These are phyloP conservation scores for Morone saxatilis DNA, from an alignment of 2,113 vertebrate species.

Conservation along the genomic window DNA sequence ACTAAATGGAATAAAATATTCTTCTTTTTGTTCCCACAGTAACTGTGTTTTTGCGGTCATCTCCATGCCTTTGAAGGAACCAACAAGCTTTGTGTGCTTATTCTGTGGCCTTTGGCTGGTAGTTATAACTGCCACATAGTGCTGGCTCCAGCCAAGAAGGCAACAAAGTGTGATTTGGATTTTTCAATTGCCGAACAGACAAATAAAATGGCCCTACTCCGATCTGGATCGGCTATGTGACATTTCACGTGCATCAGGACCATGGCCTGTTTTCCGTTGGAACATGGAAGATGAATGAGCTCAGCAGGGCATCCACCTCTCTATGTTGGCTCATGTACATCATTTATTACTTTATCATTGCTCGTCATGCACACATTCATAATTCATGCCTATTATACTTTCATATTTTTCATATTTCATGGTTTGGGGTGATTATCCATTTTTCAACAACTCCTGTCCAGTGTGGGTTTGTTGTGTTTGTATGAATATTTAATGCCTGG, in stretches of 20 bases:
- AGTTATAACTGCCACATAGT: slow-evolving; percentile 9
- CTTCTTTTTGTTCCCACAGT: no score
- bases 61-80: no score
- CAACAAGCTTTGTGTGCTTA: no score
- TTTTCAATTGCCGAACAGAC: background rate
- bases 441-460: slow-evolving; percentile 48
- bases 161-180: slow-evolving; percentile 12
- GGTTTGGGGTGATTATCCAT: slow-evolving; percentile 35
- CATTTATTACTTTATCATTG: slow-evolving; percentile 41
- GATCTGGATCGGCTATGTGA: slow-evolving; percentile 14
- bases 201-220: slow-evolving; percentile 3
- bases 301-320: slow-evolving; percentile 21
- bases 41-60: no score
- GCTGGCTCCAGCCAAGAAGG: slow-evolving; percentile 7
- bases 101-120: slow-evolving; percentile 27
- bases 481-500: slow-evolving; percentile 66
- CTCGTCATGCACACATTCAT: slow-evolving; percentile 53
- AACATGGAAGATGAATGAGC: slow-evolving; percentile 41
- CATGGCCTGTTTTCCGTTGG: slow-evolving; percentile 1
- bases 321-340: slow-evolving; percentile 24
- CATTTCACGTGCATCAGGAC: slow-evolving; percentile 24
- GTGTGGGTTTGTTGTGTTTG: slow-evolving; percentile 52
- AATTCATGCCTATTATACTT: slow-evolving; percentile 59
- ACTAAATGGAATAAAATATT: no score
- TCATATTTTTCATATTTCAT: slow-evolving; percentile 55